phyloP scores from a whole-genome alignment of 92 coral and sea anemone genomes.

The Palythoa caribaeorum region DNA sequence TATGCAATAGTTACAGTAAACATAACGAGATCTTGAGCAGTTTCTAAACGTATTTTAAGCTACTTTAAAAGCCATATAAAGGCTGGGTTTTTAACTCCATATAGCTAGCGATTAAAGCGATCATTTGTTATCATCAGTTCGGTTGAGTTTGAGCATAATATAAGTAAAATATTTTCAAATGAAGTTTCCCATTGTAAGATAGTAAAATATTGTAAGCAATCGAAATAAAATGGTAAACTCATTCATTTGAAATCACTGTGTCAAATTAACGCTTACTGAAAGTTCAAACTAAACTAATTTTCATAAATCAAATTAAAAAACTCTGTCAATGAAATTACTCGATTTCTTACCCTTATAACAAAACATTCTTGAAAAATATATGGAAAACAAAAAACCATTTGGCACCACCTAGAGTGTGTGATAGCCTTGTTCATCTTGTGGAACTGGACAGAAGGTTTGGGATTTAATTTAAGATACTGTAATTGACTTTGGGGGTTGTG shows the following conservation, averaged over 20 bases:
- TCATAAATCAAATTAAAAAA: constrained; percentile 2
- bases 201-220: constrained; percentile 14
- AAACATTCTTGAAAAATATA: not conserved
- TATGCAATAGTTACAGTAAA: not conserved
- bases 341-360: not conserved
- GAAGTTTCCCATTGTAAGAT: not conserved
- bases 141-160: not conserved
- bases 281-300: not conserved
- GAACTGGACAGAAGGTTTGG: not conserved
- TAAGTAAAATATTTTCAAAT: not conserved
- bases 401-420: not conserved
- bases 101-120: not conserved
- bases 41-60: constrained; percentile 6
- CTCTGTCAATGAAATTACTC: not conserved
- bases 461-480: too few relatives aligned
- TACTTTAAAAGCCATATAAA: not conserved
- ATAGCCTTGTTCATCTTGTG: not conserved
- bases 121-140: not conserved
- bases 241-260: not conserved
- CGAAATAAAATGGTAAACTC: constrained; percentile 1
- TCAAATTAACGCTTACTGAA: constrained; percentile 9
- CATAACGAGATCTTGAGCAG: not conserved
- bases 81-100: not conserved
- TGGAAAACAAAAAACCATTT: not conserved
- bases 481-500: too few relatives aligned